phyloP scores from a whole-genome alignment of 2,113 vertebrate genomes.

The Brienomyrus longianalis region DNA sequence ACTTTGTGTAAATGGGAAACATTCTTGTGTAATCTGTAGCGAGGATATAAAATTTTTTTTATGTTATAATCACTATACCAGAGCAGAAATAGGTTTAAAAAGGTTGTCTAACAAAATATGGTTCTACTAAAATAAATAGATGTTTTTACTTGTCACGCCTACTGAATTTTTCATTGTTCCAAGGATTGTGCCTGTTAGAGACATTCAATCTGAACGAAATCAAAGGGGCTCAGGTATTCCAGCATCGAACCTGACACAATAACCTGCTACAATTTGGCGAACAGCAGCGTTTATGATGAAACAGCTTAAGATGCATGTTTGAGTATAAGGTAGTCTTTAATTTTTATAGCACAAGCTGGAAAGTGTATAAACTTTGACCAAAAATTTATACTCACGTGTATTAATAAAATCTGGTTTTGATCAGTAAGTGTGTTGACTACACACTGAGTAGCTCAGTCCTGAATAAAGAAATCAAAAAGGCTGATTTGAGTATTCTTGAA shows the following conservation, averaged over 20 bases:
- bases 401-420: not conserved
- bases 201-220: slow-evolving; percentile 12
- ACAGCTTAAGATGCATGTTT: not conserved
- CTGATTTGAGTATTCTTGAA: not conserved
- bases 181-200: not conserved
- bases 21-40: not conserved
- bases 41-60: too few relatives aligned
- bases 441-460: not conserved
- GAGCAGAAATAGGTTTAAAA: not conserved
- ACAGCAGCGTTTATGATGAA: not conserved
- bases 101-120: not conserved
- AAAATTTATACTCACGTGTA: not conserved
- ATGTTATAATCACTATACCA: not conserved
- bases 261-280: not conserved
- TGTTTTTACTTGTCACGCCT: not conserved
- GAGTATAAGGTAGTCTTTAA: not conserved
- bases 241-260: not conserved
- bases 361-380: not conserved
- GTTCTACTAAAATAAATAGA: not conserved
- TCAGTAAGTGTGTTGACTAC: not conserved
- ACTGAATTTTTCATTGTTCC: slow-evolving; percentile 16
- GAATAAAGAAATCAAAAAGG: not conserved
- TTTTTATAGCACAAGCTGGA: not conserved
- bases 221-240: slow-evolving; percentile 5
- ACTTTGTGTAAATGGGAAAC: not conserved